These are phyloP conservation scores for Nesogale talazaci DNA, from an alignment of 2,113 vertebrate genomes.

Conservation along the genomic window DNA sequence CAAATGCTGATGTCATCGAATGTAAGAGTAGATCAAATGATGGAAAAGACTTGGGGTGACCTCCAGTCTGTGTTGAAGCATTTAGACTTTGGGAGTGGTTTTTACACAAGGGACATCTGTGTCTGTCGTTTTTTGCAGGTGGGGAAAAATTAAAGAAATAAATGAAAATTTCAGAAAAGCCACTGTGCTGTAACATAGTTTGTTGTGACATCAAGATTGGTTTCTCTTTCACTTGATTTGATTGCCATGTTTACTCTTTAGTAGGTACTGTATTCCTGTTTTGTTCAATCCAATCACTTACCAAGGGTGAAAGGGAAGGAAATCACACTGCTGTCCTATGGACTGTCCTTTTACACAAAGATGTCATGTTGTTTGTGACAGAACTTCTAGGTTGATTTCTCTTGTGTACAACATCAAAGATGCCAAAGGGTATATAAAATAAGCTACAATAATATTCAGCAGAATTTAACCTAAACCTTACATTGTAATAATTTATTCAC, in stretches of 20 bases:
- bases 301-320: slow-evolving; percentile 75
- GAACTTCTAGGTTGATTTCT: slow-evolving; percentile 77
- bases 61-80: slow-evolving; percentile 68
- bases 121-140: not conserved
- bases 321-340: slow-evolving; percentile 64
- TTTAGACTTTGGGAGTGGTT: slow-evolving; percentile 57
- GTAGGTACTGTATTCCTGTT: slow-evolving; percentile 73
- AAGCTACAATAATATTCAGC: slow-evolving; percentile 87
- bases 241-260: slow-evolving; percentile 56
- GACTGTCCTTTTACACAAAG: slow-evolving; percentile 74
- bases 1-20: slow-evolving; percentile 63
- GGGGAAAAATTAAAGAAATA: slow-evolving; percentile 18
- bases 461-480: slow-evolving; percentile 87
- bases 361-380: slow-evolving; percentile 73
- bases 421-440: slow-evolving; percentile 92
- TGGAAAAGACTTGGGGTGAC: slow-evolving; percentile 63
- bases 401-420: slow-evolving; percentile 86
- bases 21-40: slow-evolving; percentile 34
- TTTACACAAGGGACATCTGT: slow-evolving; percentile 63
- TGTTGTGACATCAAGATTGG: slow-evolving; percentile 53
- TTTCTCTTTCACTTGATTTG: slow-evolving; percentile 71
- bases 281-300: slow-evolving; percentile 72
- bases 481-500: slow-evolving; percentile 89
- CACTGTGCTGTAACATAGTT: slow-evolving; percentile 41
- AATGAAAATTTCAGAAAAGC: slow-evolving; percentile 61